These are phyloP conservation scores for Coregonus ussuriensis DNA, from an alignment of 2,797 vertebrate species.

Conservation along the genomic window DNA sequence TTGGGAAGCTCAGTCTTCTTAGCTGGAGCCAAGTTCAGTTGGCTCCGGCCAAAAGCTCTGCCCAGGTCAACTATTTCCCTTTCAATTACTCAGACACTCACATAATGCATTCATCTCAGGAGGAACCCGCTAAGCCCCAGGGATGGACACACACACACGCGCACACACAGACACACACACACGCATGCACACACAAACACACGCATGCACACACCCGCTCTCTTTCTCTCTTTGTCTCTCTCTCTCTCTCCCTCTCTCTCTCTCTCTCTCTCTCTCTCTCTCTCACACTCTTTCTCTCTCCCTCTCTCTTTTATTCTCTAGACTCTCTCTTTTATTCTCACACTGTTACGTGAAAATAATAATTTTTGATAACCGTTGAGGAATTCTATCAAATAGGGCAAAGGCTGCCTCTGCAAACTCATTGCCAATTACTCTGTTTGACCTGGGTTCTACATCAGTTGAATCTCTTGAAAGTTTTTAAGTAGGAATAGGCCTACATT, in stretches of 20 bases:
- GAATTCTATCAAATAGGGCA: background rate
- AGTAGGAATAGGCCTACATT: background rate
- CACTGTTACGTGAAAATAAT: background rate
- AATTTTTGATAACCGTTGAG: background rate
- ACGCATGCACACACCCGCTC: background rate
- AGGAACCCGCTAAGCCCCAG: conserved; percentile 36
- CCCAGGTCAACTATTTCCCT: conserved; percentile 61
- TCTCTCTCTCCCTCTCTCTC: too few species aligned
- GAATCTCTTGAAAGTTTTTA: background rate
- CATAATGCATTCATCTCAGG: conserved; percentile 39
- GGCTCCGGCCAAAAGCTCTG: conserved; percentile 40
- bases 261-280: too few species aligned
- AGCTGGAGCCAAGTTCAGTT: conserved; percentile 57
- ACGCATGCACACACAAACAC: background rate
- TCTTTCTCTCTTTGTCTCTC: background rate
- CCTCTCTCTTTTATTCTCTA: background rate
- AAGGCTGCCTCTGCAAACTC: background rate
- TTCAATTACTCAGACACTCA: conserved; percentile 63
- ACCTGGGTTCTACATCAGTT: background rate
- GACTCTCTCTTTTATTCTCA: background rate
- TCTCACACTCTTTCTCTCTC: background rate
- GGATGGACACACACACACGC: conserved; percentile 6
- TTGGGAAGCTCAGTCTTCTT: conserved; percentile 47
- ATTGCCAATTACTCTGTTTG: background rate
- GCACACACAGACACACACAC: background rate